Base-by-base conservation (phyloP, 2,888 invertebrate genomes). In the Diarsia rubi region DNA sequence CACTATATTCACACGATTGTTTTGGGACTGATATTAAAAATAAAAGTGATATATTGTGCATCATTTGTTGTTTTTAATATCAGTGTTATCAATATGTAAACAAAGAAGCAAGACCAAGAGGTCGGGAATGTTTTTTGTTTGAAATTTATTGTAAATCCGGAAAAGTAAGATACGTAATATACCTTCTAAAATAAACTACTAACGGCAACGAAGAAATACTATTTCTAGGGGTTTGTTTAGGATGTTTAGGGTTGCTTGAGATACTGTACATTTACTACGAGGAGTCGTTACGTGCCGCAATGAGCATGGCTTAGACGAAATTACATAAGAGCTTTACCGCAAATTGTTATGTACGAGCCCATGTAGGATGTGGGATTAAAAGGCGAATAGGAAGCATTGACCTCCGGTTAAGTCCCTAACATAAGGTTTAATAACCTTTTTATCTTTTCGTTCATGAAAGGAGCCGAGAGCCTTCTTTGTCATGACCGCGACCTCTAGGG, bases 351-450 rank as follows among this genome's bases (percentile, higher is more conserved):
- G 76, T 73, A 67, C 24, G 60, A 73, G 69, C 45, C 67, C 57
- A 27, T 59, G 54, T 60, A 69, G 62, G 62, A 60, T 47, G 66
- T 44, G 47, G 69, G 49, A 74, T 68, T 73, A 73, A 77, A 81
- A 73, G 44, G 66, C 42, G 44, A 64, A 81, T 70, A 62, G 24
- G 60, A 68, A 74, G 44, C 52, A 52, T 67, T 78, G 75, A 83
- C 84, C 81, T 72, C 37, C 47, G 27, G 24, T 62, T 24, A 62
- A 62, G 62, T 42, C 42, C n/a, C 42, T 59, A 73, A 68, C 70
- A 65, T 67, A 64, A 69, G 84, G 84, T 75, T 75, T 44, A 62
- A 83, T 80, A 69, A 83, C 68, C 81, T 79, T 69, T 45, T 44
- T 60, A 70, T 62, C 21, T 69, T 63, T 65, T 79, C 19, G 57